Percentiles rank a stretch among this genome's conserved stretches.
Evolutionary conservation across 2,113 vertebrate genomes (phyloP).

Genomic region (Anolis carolinensis): DNA sequence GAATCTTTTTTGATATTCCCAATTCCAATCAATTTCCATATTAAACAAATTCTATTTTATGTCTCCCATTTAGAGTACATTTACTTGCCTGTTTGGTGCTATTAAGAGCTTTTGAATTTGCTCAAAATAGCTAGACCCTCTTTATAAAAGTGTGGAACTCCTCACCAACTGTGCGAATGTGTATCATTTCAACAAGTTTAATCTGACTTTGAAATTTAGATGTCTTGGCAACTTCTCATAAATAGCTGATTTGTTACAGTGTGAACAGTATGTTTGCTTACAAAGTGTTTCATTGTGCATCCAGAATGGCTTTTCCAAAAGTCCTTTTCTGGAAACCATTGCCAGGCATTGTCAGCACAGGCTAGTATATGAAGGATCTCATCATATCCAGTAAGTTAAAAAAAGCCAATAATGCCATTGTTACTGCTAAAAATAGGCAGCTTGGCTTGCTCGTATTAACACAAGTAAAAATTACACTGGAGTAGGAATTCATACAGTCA

Average conservation of each 20-base stretch:
- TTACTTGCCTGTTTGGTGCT: background rate
- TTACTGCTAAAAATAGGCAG: too few relatives aligned
- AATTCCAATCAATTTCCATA: background rate
- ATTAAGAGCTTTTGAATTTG: background rate
- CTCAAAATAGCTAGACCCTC: background rate
- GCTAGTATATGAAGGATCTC: background rate
- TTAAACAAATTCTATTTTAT: background rate
- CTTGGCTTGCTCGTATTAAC: too few relatives aligned
- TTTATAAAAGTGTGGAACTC: background rate
- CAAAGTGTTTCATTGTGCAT: too few relatives aligned
- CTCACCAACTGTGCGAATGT: background rate
- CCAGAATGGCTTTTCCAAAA: too few relatives aligned
- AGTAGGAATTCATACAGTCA: too few relatives aligned
- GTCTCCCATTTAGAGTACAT: background rate
- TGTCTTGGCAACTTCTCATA: background rate
- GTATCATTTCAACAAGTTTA: background rate
- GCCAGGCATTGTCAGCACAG: background rate
- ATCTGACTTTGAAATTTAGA: background rate
- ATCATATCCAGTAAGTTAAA: background rate
- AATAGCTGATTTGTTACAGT: too few relatives aligned
- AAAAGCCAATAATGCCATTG: too few relatives aligned
- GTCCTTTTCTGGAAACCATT: background rate
- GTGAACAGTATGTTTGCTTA: too few relatives aligned
- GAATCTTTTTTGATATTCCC: background rate
- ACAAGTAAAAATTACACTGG: too few relatives aligned